phyloP scores from a whole-genome alignment of 2,797 vertebrate genomes.

The Lutjanus argentimaculatus region DNA sequence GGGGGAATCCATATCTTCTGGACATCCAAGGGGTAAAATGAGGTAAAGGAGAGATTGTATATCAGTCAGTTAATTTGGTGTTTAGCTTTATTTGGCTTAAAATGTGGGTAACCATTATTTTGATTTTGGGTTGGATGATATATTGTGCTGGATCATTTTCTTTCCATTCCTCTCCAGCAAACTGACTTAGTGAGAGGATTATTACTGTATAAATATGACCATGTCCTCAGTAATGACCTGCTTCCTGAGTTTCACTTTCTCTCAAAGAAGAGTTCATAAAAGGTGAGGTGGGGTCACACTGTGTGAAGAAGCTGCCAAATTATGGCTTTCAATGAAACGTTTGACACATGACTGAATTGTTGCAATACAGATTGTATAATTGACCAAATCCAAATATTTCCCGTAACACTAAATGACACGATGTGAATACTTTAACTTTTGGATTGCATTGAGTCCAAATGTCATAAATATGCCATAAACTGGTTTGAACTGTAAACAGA shows the following conservation, averaged over 20 bases:
- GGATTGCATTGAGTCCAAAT: neutral
- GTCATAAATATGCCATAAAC: conserved; percentile 24
- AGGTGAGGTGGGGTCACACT: neutral
- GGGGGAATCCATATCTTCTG: conserved; percentile 15
- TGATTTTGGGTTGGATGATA: conserved; percentile 52
- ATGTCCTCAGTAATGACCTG: conserved; percentile 21
- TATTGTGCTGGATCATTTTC: conserved; percentile 46
- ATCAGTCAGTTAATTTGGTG: conserved; percentile 53
- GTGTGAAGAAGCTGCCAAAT: neutral
- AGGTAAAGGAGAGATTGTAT: conserved; percentile 56
- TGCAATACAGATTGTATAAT: neutral
- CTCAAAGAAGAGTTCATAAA: conserved; percentile 2
- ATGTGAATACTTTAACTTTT: conserved; percentile 6
- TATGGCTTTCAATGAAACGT: neutral
- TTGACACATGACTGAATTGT: neutral
- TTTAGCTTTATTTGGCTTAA: conserved; percentile 61
- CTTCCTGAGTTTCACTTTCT: conserved; percentile 13
- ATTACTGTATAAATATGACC: conserved; percentile 43
- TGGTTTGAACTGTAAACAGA: conserved; percentile 21
- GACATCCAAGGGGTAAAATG: conserved; percentile 50
- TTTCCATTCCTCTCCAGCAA: conserved; percentile 52
- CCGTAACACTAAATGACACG: conserved; percentile 5
- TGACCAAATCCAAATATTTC: conserved; percentile 18
- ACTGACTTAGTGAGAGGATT: conserved; percentile 28
- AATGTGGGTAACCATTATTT: conserved; percentile 60